These are phyloP conservation scores for Theretra japonica DNA, from an alignment of 2,888 invertebrate species.

Conservation along the genomic window DNA sequence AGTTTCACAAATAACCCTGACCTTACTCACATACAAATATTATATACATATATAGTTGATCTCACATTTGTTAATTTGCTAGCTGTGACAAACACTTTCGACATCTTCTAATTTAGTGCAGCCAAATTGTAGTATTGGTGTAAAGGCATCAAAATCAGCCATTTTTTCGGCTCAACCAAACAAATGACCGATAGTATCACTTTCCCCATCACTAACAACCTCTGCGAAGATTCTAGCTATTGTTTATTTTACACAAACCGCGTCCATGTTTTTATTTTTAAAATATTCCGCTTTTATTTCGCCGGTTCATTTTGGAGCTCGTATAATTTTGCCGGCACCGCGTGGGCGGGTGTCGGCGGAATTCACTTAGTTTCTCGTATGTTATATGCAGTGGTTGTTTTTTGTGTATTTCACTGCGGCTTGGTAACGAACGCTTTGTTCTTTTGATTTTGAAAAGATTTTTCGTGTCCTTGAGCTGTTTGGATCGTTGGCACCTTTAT, in stretches of 20 bases:
- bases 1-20: too few species aligned
- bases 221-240: background rate
- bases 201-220: background rate
- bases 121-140: background rate
- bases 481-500: too few species aligned
- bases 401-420: background rate
- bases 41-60: too few species aligned
- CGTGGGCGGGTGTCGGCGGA: background rate
- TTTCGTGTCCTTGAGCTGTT: too few species aligned
- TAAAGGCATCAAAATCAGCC: background rate
- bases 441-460: background rate
- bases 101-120: too few species aligned
- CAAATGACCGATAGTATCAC: background rate
- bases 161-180: too few species aligned
- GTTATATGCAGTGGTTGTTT: background rate
- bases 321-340: background rate
- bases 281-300: constrained; percentile 21
- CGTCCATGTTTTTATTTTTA: background rate
- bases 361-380: constrained; percentile 4
- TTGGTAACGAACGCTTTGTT: background rate
- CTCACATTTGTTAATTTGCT: too few species aligned
- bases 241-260: constrained; percentile 11
- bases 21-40: too few species aligned
- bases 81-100: too few species aligned
- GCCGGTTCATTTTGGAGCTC: constrained; percentile 10